phyloP scores from a whole-genome alignment of 2,797 vertebrate species.

The Hipposideros larvatus region DNA sequence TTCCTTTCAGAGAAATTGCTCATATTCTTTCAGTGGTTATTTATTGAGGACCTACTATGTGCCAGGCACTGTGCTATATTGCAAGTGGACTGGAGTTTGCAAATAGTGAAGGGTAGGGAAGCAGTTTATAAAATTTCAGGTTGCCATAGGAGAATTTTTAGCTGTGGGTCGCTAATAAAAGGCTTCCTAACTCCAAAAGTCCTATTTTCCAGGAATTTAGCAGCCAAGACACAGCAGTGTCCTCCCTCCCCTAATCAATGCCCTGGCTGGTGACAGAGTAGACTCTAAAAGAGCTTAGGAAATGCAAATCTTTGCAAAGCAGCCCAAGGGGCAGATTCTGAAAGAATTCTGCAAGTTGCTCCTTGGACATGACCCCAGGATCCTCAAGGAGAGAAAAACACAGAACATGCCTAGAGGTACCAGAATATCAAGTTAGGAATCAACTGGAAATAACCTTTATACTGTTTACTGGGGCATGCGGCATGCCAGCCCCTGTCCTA shows the following conservation, averaged over 20 bases:
- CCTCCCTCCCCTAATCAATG: neutral
- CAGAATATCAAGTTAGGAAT: neutral
- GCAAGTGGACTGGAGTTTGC: neutral
- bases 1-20: neutral
- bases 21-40: neutral
- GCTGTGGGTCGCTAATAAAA: neutral
- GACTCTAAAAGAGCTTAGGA: neutral
- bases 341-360: neutral
- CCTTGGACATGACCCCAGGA: neutral
- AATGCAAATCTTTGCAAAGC: neutral
- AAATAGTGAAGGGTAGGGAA: neutral
- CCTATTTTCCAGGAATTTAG: neutral
- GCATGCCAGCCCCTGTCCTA: accelerated
- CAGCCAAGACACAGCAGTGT: neutral
- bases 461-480: neutral
- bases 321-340: neutral
- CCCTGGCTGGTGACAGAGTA: neutral
- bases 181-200: neutral
- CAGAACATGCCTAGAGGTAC: neutral
- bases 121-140: neutral
- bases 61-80: neutral
- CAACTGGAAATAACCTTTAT: neutral
- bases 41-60: neutral
- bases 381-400: neutral
- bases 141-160: neutral